Percentiles rank a stretch among this genome's conserved stretches.
phyloP scores from a whole-genome alignment of 1,140 invertebrate species.

The Drosophila sucinea region DNA sequence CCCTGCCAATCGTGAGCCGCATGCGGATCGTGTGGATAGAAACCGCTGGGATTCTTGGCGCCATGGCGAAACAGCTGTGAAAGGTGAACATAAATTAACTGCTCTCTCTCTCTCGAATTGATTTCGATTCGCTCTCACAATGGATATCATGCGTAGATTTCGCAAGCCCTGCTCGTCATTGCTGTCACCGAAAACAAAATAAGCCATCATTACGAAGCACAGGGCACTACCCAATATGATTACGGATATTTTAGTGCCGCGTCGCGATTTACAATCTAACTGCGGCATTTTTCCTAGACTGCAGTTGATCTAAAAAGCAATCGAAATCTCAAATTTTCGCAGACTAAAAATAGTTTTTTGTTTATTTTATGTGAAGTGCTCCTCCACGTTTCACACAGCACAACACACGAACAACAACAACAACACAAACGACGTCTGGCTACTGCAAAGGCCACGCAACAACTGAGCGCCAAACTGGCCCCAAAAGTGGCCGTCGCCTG shows the following conservation, averaged over 20 bases:
- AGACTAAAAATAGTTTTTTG: slow-evolving; percentile 76
- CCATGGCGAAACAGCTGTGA: slow-evolving; percentile 89
- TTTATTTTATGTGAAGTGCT: slow-evolving; percentile 57
- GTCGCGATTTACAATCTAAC: slow-evolving; percentile 75
- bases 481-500: background rate
- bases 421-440: slow-evolving; percentile 48
- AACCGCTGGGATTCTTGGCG: slow-evolving; percentile 87
- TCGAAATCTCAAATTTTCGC: slow-evolving; percentile 51
- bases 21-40: slow-evolving; percentile 88
- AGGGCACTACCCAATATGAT: slow-evolving; percentile 74
- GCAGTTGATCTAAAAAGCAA: slow-evolving; percentile 49
- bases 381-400: slow-evolving; percentile 13
- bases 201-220: slow-evolving; percentile 80
- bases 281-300: slow-evolving; percentile 50
- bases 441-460: slow-evolving; percentile 45
- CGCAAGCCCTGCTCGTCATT: slow-evolving; percentile 77
- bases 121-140: slow-evolving; percentile 58
- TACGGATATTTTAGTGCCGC: slow-evolving; percentile 82
- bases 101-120: background rate
- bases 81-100: slow-evolving; percentile 24
- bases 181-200: slow-evolving; percentile 81
- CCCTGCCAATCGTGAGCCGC: slow-evolving; percentile 86
- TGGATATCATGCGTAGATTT: slow-evolving; percentile 80
- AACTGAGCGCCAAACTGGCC: slow-evolving; percentile 44
- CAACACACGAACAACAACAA: slow-evolving; percentile 14